Evolutionary conservation across 2,888 invertebrate genomes (phyloP).

Genomic region (Amiota minor): DNA sequence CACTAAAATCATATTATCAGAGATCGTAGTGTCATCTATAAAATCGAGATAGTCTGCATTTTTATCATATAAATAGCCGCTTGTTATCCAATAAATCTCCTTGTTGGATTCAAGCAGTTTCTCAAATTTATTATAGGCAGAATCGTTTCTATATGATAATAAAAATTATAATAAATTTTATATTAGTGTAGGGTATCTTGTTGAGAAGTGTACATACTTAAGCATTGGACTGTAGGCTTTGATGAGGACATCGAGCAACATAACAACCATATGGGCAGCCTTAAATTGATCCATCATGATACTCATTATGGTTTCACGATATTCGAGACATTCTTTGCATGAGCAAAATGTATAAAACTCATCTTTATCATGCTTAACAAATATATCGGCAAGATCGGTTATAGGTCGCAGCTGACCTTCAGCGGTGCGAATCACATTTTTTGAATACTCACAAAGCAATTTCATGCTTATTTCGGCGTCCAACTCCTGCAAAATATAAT

Average conservation of each 20-base stretch:
- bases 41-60: slow-evolving; percentile 72
- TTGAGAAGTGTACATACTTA: slow-evolving; percentile 65
- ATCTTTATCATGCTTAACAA: slow-evolving; percentile 67
- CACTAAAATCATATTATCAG: slow-evolving; percentile 72
- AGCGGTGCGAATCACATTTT: slow-evolving; percentile 56
- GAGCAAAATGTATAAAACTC: slow-evolving; percentile 72
- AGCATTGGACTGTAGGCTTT: slow-evolving; percentile 71
- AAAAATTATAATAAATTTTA: not conserved
- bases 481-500: not conserved
- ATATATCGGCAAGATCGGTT: slow-evolving; percentile 67
- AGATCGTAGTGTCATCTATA: slow-evolving; percentile 70
- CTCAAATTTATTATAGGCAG: slow-evolving; percentile 70
- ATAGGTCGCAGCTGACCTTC: slow-evolving; percentile 64
- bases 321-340: slow-evolving; percentile 71
- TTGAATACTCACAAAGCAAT: slow-evolving; percentile 51
- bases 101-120: slow-evolving; percentile 68
- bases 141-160: slow-evolving; percentile 59
- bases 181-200: not conserved
- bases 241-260: slow-evolving; percentile 68
- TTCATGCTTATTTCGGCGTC: slow-evolving; percentile 21
- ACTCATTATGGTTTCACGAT: slow-evolving; percentile 71
- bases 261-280: slow-evolving; percentile 71
- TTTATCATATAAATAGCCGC: slow-evolving; percentile 70
- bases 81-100: slow-evolving; percentile 70
- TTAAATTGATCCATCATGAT: slow-evolving; percentile 72